Percentiles rank a stretch among this genome's conserved stretches.
Conservation (phyloP, 1,140 invertebrate genomes). For the Monochamus saltuarius region DNA sequence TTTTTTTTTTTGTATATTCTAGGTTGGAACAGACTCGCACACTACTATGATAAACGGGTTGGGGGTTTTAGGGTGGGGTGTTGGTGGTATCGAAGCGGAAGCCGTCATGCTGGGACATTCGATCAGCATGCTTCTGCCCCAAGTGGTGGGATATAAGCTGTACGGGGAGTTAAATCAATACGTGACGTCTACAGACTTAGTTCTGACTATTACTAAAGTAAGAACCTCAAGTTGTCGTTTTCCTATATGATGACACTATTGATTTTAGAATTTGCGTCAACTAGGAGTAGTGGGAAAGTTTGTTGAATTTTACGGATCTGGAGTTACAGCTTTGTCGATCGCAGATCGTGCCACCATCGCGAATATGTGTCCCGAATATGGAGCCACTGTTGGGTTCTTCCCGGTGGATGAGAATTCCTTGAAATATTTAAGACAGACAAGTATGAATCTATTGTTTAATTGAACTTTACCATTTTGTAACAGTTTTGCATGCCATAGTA, state of each 20-base stretch:
- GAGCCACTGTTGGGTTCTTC: constrained; percentile 95
- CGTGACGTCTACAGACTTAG: constrained; percentile 96
- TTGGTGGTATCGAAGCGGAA: constrained; percentile 83
- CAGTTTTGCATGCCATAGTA: too few species aligned
- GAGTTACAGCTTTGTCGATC: constrained; percentile 85
- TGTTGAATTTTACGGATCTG: constrained; percentile 97
- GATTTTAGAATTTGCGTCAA: constrained; percentile 80
- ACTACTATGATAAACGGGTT: constrained; percentile 99
- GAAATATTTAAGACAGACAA: constrained; percentile 84
- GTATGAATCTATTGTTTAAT: too few species aligned
- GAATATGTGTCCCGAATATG: constrained; percentile 99
- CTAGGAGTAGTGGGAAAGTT: constrained; percentile 97
- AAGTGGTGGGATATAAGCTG: constrained; percentile 94
- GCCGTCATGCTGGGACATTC: constrained; percentile 93
- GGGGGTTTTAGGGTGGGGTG: constrained; percentile 77
- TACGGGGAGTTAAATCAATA: constrained; percentile 77
- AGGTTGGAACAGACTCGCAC: constrained; percentile 95
- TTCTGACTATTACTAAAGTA: constrained; percentile 96
- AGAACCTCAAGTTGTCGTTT: neutral
- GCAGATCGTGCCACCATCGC: constrained; percentile 92
- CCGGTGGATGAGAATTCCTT: constrained; percentile 89
- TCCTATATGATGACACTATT: too few species aligned
- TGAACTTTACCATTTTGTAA: neutral
- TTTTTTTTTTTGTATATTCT: constrained; percentile 7
- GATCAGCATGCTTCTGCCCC: constrained; percentile 93